Evolutionary conservation across 2,888 invertebrate species (phyloP).

Genomic region (Cabera pusaria): DNA sequence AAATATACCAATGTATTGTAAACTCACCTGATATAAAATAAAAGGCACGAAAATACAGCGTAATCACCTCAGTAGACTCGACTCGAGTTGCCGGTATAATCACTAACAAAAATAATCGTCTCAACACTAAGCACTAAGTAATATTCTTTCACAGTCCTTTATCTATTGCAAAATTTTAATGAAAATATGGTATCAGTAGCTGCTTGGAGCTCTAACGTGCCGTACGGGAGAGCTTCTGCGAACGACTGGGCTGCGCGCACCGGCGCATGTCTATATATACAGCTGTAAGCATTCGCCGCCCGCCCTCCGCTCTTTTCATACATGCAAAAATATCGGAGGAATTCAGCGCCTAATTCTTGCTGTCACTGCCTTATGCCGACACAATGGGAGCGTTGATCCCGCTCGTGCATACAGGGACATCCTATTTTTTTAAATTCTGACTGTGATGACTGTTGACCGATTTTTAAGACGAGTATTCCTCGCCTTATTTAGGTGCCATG

Average conservation of each 20-base stretch:
- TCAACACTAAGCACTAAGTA: conserved; percentile 49
- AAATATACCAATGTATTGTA: conserved; percentile 10
- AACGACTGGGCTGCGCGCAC: conserved; percentile 74
- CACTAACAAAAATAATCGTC: conserved; percentile 37
- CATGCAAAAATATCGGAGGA: conserved; percentile 78
- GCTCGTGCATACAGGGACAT: conserved; percentile 58
- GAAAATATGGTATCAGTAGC: conserved; percentile 18
- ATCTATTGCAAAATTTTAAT: conserved; percentile 32
- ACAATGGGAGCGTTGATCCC: conserved; percentile 81
- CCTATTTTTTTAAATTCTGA: conserved; percentile 58
- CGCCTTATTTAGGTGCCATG: conserved; percentile 43
- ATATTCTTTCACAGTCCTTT: conserved; percentile 44
- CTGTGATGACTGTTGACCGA: conserved; percentile 46
- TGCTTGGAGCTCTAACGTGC: conserved; percentile 41
- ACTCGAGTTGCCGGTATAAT: conserved; percentile 29
- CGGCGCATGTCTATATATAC: conserved; percentile 67
- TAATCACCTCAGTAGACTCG: conserved; percentile 15
- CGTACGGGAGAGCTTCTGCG: conserved; percentile 45
- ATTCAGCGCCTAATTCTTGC: conserved; percentile 75
- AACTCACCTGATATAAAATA: conserved; percentile 40
- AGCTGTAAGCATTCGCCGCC: conserved; percentile 51
- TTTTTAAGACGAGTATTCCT: conserved; percentile 39
- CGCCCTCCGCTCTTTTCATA: conserved; percentile 65
- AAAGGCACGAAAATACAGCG: conserved; percentile 13
- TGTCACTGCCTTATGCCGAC: conserved; percentile 72